These are phyloP conservation scores for Sander vitreus DNA, from an alignment of 2,113 vertebrate species.

Conservation along the genomic window DNA sequence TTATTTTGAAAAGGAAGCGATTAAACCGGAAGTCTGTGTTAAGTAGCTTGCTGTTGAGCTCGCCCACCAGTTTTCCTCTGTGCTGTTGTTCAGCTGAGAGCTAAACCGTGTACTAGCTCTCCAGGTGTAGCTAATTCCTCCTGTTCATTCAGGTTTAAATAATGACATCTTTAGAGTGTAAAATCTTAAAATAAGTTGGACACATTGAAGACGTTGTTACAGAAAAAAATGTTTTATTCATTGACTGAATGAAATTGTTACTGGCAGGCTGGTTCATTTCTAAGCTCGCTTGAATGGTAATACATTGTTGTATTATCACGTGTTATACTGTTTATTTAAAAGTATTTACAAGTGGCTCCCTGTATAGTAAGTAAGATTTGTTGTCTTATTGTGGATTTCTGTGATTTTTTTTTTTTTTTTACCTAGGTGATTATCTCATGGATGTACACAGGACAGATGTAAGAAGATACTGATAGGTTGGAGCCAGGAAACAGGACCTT, in stretches of 20 bases:
- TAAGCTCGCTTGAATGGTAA: not conserved
- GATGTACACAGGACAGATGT: conserved; percentile 20
- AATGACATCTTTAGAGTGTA: not conserved
- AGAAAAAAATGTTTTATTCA: not conserved
- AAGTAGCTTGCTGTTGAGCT: not conserved
- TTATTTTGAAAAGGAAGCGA: conserved; percentile 59
- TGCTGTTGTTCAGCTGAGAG: conserved; percentile 52
- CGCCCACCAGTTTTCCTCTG: conserved; percentile 17
- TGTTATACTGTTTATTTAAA: not conserved
- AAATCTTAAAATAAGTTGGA: not conserved
- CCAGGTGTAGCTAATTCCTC: conserved; percentile 25
- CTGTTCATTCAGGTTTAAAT: not conserved
- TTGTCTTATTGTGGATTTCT: conserved; percentile 24
- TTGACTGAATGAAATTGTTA: not conserved
- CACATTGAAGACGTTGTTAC: not conserved
- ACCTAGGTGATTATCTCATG: conserved; percentile 54
- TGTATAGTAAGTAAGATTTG: too few species aligned
- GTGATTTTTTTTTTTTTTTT: not conserved
- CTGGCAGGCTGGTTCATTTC: conserved; percentile 6
- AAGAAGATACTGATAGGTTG: conserved; percentile 9
- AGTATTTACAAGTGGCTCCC: not conserved
- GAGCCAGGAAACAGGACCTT: conserved; percentile 30
- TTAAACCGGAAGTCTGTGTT: conserved; percentile 23
- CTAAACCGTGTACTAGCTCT: conserved; percentile 44
- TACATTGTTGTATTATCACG: conserved; percentile 1